Percentiles rank a stretch among this genome's conserved stretches.
These are phyloP conservation scores for Pluvialis apricaria DNA, from an alignment of 2,113 vertebrate genomes.

Conservation along the genomic window DNA sequence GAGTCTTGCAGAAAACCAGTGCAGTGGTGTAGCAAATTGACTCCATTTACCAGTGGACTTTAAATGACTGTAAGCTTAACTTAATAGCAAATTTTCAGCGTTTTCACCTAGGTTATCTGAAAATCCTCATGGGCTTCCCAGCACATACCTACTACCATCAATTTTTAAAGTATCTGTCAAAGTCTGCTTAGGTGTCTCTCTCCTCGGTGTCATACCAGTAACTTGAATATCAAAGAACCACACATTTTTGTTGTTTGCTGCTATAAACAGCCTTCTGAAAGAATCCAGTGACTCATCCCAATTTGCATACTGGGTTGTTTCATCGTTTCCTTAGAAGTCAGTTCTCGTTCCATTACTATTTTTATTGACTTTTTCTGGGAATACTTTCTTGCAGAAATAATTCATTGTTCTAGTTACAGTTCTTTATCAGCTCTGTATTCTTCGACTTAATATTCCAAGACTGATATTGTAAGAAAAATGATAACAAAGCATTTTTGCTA, in stretches of 20 bases:
- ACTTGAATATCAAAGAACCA: not conserved
- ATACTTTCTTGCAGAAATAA: not conserved
- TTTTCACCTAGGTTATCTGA: not conserved
- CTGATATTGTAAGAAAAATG: not conserved
- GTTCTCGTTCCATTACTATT: not conserved
- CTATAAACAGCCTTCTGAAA: not conserved
- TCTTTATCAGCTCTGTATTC: not conserved
- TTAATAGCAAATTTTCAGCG: not conserved
- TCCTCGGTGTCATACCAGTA: not conserved
- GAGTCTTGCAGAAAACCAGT: not conserved
- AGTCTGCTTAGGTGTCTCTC: not conserved
- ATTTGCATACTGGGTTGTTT: not conserved
- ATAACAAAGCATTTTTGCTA: not conserved
- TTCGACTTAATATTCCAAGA: not conserved
- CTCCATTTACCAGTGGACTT: not conserved
- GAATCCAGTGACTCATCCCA: not conserved
- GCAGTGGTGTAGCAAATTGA: not conserved
- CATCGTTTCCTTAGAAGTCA: not conserved
- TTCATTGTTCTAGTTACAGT: not conserved
- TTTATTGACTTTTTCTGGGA: not conserved
- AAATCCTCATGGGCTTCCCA: not conserved
- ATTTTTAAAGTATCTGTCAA: not conserved
- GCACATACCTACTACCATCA: not conserved
- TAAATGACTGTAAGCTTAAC: not conserved
- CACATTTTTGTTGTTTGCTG: not conserved